Evolutionary conservation across 1,140 invertebrate species (phyloP), one percentile per base, ranked within the genome.

Genomic region (Lepidostoma basale): DNA sequence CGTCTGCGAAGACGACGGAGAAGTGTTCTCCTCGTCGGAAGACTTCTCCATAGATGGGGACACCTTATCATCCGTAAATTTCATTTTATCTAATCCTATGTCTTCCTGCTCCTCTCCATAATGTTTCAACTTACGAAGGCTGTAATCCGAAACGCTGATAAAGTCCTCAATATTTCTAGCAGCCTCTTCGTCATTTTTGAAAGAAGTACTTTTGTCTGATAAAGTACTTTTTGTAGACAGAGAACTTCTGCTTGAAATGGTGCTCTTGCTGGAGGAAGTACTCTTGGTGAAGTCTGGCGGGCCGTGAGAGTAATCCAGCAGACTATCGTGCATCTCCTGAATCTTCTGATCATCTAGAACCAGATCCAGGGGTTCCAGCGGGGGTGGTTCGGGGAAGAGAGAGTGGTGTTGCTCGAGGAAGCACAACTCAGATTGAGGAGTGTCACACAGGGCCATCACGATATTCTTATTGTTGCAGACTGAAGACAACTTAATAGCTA

Each of bases 351-450:
- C 79, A 60, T 82, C 80, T 16, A 82, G 68, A 4, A 76, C 76
- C 39, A 82, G 80, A 69, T 81, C 79, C n/a, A 82, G 64, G 2
- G 77, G 75, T 62, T 81, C 80, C 20, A 83, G 68, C 1, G 80
- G 80, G 0, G 82, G 79, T n/a, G 82, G 73, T 59, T 84, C 81
- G 6, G 74, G 18, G 68, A 16, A 79, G 42, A 12, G 76, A 8
- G 78, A 76, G 70, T 83, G 80, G 72, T 82, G 80, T 75, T 83
- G 80, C 49, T 83, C 81, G 1, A 82, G 76, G 54, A 82, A 83
- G 62, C 79, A 78, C 4, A 83, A 70, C 64, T 81, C 65, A 0
- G 77, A 74, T 20, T 79, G 78, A 9, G 71, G 72, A 1, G 77
- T 73, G 65, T 82, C 82, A 42, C 82, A 83, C 54, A 81, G 75